A percentile compares a stretch with the other conserved stretches of the same genome.
Evolutionary conservation across 2,797 vertebrate genomes (phyloP).

Genomic region (Lutjanus campechanus): DNA sequence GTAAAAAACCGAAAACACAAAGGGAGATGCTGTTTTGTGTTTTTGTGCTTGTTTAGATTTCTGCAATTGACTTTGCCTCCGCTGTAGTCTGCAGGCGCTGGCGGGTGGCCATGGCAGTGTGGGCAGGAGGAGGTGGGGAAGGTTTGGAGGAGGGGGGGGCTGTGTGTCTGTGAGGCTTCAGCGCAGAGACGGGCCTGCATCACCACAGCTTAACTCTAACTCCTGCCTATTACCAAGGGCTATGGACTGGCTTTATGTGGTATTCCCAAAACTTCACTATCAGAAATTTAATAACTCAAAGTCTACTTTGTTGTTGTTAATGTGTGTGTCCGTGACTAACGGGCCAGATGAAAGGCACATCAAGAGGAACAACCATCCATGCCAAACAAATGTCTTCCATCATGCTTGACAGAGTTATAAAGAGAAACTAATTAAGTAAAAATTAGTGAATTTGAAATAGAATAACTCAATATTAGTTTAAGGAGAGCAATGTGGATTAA

Average conservation of each 20-base stretch:
- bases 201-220: slow-evolving; percentile 78
- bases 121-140: slow-evolving; percentile 30
- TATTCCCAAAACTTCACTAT: slow-evolving; percentile 75
- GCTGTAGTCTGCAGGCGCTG: slow-evolving; percentile 65
- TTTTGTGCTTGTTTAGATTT: slow-evolving; percentile 78
- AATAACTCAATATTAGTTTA: slow-evolving; percentile 31
- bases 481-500: slow-evolving; percentile 31
- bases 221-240: slow-evolving; percentile 79
- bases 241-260: slow-evolving; percentile 69
- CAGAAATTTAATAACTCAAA: slow-evolving; percentile 78
- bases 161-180: slow-evolving; percentile 67
- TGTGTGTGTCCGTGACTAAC: slow-evolving; percentile 73
- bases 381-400: slow-evolving; percentile 62
- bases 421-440: slow-evolving; percentile 47
- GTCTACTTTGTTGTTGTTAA: slow-evolving; percentile 74
- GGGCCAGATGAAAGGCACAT: slow-evolving; percentile 66
- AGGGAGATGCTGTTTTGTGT: slow-evolving; percentile 68
- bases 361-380: slow-evolving; percentile 39
- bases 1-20: slow-evolving; percentile 41
- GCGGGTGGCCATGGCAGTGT: slow-evolving; percentile 52
- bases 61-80: slow-evolving; percentile 71
- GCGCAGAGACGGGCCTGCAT: slow-evolving; percentile 65
- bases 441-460: slow-evolving; percentile 44
- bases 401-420: slow-evolving; percentile 40
- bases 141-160: slow-evolving; percentile 8